Evolutionary conservation across 2,888 invertebrate genomes (phyloP), one percentile per base, ranked within the genome.

Genomic region (Rhagonycha fulva): DNA sequence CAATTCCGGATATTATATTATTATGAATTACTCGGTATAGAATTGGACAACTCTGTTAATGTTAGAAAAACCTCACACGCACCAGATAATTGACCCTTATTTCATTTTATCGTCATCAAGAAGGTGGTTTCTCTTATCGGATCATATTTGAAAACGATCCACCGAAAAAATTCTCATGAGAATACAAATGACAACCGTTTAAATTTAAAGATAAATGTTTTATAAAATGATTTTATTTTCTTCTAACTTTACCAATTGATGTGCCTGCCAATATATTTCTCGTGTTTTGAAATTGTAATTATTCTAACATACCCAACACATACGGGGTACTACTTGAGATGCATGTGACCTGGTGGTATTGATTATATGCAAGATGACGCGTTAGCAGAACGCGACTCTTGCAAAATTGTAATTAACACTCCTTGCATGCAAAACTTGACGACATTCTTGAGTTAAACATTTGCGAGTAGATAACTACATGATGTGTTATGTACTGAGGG

Each of bases 361-460:
- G 80, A 80, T 80, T 80, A 78, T 75, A 77, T 77, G 77, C 71
- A 77, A 77, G 77, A 77, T 80, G 74, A 78, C 77, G 77, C 78
- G 78, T 77, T 77, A 79, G 78, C 78, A 77, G 78, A 76, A 74
- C 76, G 78, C 76, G 80, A 78, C 80, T 78, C 76, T 80, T 77
- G 77, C 78, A 76, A 78, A 78, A 78, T 76, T 75, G 76, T 76
- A 78, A 80, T 80, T 80, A 78, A 70, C 78, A 76, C 76, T 77
- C 77, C 30, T 77, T 69, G 77, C 77, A 71, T 77, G 75, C 77
- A 77, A 77, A 74, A 74, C 74, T 71, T 76, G 75, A 70, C 77
- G 74, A 77, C 77, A 75, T 74, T 74, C 77, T 77, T 77, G 69
- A 71, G 74, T 77, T 72, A 47, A 47, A 72, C 77, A 77, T 77